These are phyloP conservation scores for Melipona quadrifasciata DNA, from an alignment of 1,140 invertebrate genomes.

Conservation along the genomic window DNA sequence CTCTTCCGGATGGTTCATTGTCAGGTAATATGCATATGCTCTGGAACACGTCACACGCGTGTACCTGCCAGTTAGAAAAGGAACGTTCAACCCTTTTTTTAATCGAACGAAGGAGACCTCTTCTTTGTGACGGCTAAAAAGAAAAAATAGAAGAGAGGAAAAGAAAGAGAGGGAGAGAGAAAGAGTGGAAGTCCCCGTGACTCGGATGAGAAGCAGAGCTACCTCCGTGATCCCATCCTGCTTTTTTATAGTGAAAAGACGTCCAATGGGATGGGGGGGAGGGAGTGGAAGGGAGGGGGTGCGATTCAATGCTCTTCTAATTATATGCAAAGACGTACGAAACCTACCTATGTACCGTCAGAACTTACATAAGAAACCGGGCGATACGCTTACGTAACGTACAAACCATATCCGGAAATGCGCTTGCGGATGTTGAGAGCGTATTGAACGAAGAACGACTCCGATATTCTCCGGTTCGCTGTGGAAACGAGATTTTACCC, in stretches of 20 bases:
- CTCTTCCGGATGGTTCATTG: slow-evolving; percentile 67
- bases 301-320: slow-evolving; percentile 76
- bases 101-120: slow-evolving; percentile 59
- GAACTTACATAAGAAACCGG: slow-evolving; percentile 36
- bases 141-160: slow-evolving; percentile 3
- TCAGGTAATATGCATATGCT: slow-evolving; percentile 76
- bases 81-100: slow-evolving; percentile 66
- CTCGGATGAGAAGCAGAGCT: slow-evolving; percentile 63
- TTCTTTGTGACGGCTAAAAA: slow-evolving; percentile 58
- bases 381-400: slow-evolving; percentile 58
- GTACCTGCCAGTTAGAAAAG: slow-evolving; percentile 72
- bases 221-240: slow-evolving; percentile 68
- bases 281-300: slow-evolving; percentile 25
- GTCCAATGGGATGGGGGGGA: slow-evolving; percentile 51
- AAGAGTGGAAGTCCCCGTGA: slow-evolving; percentile 43
- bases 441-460: slow-evolving; percentile 21
- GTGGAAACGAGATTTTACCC: neutral
- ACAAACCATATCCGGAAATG: slow-evolving; percentile 51
- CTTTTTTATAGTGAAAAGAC: slow-evolving; percentile 71
- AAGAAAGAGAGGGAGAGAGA: neutral
- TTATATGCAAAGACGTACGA: slow-evolving; percentile 76
- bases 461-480: slow-evolving; percentile 5
- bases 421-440: slow-evolving; percentile 27
- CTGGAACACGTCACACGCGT: slow-evolving; percentile 69
- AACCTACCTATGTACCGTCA: slow-evolving; percentile 54